Conservation (phyloP, 2,888 invertebrate genomes). For the Rotaria socialis region DNA sequence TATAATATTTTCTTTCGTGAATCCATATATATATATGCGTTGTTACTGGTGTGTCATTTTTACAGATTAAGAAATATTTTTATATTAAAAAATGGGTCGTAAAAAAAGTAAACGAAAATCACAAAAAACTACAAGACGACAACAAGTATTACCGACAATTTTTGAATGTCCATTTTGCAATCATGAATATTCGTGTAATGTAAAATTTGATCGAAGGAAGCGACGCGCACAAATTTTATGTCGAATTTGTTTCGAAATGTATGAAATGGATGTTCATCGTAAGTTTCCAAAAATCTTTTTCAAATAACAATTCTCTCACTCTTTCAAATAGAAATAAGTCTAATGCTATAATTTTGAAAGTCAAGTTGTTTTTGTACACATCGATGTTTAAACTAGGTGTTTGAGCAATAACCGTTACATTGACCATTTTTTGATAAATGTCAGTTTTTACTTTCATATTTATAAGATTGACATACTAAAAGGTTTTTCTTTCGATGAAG, state of each 20-base stretch:
- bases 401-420: too few relatives aligned
- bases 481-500: too few relatives aligned
- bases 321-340: too few relatives aligned
- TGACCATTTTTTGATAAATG: too few relatives aligned
- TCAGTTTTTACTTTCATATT: too few relatives aligned
- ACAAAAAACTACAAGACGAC: slow-evolving; percentile 80
- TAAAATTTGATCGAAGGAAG: slow-evolving; percentile 92
- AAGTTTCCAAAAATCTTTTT: slow-evolving; percentile 46
- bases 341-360: too few relatives aligned
- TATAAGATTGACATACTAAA: too few relatives aligned
- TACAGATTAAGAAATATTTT: neutral
- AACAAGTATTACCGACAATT: slow-evolving; percentile 84
- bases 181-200: slow-evolving; percentile 97
- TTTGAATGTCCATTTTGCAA: slow-evolving; percentile 99
- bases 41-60: neutral
- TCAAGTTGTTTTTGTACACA: too few relatives aligned
- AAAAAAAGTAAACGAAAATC: slow-evolving; percentile 9
- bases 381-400: too few relatives aligned
- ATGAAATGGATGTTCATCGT: slow-evolving; percentile 89
- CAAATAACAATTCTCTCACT: too few relatives aligned
- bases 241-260: slow-evolving; percentile 89
- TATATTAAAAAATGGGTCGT: neutral
- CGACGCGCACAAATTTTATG: slow-evolving; percentile 91
- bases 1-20: neutral
- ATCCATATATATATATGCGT: neutral